Percentiles rank a stretch among this genome's conserved stretches.
Evolutionary conservation across 2,113 vertebrate species (phyloP).

Genomic region (Pyrgilauda ruficollis): DNA sequence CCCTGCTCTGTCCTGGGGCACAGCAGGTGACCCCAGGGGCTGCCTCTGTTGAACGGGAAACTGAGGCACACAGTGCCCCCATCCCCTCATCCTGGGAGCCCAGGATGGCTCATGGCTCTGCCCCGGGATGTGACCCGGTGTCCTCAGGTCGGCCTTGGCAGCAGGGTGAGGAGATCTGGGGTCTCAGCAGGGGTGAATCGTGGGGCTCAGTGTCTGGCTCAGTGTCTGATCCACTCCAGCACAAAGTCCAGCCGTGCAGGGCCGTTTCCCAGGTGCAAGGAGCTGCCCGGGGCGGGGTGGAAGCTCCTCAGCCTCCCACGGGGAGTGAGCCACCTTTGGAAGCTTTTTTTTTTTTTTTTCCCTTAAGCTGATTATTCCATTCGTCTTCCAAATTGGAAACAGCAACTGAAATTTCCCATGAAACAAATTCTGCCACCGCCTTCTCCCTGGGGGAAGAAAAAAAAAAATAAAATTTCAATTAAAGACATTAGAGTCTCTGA

Average conservation of each 20-base stretch:
- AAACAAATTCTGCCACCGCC: conserved; percentile 31
- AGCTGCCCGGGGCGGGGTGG: not conserved
- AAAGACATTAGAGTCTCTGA: not conserved
- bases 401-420: conserved; percentile 44
- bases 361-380: not conserved
- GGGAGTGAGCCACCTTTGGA: not conserved
- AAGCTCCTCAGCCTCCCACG: not conserved
- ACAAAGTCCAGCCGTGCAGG: not conserved
- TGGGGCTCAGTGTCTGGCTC: not conserved
- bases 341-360: rapidly evolving
- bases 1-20: not conserved
- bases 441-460: not conserved
- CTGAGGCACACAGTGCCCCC: not conserved
- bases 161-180: not conserved
- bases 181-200: not conserved
- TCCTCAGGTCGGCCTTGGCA: not conserved
- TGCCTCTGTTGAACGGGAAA: not conserved
- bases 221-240: not conserved
- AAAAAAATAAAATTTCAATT: conserved; percentile 8
- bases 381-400: conserved; percentile 51
- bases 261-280: not conserved
- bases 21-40: too few relatives aligned
- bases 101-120: not conserved
- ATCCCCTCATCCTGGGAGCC: too few relatives aligned
- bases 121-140: rapidly evolving